Evolutionary conservation across 35 echinoderm and acorn worm species (phyloP).

Genomic region (Acanthaster planci): DNA sequence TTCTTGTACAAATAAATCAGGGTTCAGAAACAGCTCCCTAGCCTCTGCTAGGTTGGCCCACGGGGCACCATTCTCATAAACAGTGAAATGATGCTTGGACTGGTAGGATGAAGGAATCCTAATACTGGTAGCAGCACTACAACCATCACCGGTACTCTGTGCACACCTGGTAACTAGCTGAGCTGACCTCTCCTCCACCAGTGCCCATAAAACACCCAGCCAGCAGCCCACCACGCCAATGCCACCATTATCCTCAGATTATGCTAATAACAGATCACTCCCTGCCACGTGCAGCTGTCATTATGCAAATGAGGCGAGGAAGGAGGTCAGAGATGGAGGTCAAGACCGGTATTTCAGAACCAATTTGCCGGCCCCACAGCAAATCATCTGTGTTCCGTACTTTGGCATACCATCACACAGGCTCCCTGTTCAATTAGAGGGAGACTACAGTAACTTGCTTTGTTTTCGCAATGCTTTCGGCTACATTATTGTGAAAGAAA

Average conservation of each 20-base stretch:
- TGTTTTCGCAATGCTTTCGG: too few species aligned
- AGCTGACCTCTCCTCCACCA: not conserved
- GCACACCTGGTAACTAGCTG: constrained; percentile 9
- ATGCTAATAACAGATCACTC: too few species aligned
- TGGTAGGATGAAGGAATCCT: too few species aligned
- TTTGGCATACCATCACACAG: not conserved
- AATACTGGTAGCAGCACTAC: too few species aligned
- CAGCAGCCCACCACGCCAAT: not conserved
- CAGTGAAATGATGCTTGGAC: too few species aligned
- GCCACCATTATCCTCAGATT: not conserved
- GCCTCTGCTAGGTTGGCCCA: too few species aligned
- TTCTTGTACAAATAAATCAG: too few species aligned
- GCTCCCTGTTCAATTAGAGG: not conserved
- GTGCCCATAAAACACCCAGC: not conserved
- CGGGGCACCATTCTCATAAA: too few species aligned
- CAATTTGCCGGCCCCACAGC: not conserved
- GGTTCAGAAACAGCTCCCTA: too few species aligned
- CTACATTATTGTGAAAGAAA: too few species aligned
- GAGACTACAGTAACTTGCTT: too few species aligned
- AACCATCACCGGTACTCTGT: too few species aligned
- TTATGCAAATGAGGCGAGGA: constrained; percentile 26
- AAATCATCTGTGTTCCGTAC: not conserved
- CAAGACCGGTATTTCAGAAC: constrained; percentile 20
- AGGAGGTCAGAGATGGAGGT: not conserved
- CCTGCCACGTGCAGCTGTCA: constrained; percentile 27